Evolutionary conservation across 2,888 invertebrate species (phyloP).

Genomic region (Xanthia icteritia): DNA sequence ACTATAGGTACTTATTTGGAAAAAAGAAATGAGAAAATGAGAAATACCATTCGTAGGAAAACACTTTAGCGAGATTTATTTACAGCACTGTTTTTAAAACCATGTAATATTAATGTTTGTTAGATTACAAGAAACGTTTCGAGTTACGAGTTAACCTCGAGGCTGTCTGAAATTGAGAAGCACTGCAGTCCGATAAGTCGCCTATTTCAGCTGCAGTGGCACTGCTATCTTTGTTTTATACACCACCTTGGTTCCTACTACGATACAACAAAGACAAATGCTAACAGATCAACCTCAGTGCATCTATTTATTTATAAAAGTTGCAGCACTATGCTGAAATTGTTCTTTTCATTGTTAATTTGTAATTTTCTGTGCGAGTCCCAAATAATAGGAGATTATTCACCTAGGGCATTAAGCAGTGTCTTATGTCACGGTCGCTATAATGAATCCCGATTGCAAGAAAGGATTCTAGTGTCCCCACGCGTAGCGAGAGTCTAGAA

Average conservation of each 20-base stretch:
- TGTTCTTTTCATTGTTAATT: not conserved
- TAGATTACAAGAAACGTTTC: constrained; percentile 57
- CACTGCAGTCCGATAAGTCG: constrained; percentile 81
- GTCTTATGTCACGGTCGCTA: not conserved
- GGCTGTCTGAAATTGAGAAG: constrained; percentile 73
- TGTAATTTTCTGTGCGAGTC: not conserved
- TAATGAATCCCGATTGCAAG: not conserved
- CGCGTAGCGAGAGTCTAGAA: not conserved
- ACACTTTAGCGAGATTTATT: too few relatives aligned
- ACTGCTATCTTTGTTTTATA: constrained; percentile 79
- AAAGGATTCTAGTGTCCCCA: not conserved
- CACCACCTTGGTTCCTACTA: constrained; percentile 68
- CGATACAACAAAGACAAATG: not conserved
- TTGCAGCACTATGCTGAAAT: not conserved
- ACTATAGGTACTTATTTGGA: not conserved
- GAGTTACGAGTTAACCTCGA: constrained; percentile 61
- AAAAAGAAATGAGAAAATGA: too few relatives aligned
- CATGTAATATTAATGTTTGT: constrained; percentile 41
- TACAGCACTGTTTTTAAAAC: constrained; percentile 15
- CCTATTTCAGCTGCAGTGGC: constrained; percentile 76
- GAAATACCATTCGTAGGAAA: not conserved
- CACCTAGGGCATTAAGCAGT: not conserved
- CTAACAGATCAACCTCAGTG: not conserved
- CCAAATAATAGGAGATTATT: not conserved
- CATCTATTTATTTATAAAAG: not conserved